Percentiles rank a stretch among this genome's conserved stretches.
Conservation (phyloP, 2,113 vertebrate species). For the Silurus meridionalis region DNA sequence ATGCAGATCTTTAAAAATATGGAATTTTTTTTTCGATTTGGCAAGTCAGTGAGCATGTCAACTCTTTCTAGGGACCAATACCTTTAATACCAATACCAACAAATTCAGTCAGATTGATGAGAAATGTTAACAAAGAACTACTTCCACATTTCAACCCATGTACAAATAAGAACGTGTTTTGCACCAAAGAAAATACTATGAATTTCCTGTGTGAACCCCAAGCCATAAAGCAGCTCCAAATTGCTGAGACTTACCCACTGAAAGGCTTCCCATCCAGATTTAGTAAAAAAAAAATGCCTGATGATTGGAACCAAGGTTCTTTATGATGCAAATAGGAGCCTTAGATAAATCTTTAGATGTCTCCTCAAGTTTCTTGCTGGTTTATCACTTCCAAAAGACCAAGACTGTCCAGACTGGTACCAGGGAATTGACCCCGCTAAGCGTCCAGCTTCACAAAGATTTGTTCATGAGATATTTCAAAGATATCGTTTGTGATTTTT, state of each 20-base stretch:
- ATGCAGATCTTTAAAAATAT: background rate
- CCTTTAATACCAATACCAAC: no score
- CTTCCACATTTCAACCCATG: background rate
- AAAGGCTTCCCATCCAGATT: slow-evolving; percentile 49
- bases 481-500: background rate
- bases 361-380: background rate
- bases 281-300: background rate
- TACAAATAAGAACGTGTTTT: background rate
- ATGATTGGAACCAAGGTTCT: background rate
- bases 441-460: background rate
- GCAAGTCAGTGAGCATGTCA: background rate
- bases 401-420: background rate
- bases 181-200: background rate
- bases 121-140: background rate
- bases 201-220: background rate
- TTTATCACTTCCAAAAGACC: background rate
- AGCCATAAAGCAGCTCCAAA: background rate
- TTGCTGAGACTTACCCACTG: slow-evolving; percentile 51
- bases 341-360: background rate
- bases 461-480: background rate
- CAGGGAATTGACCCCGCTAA: background rate
- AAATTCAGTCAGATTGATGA: background rate
- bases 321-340: background rate
- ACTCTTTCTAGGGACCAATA: background rate
- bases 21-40: background rate